Evolutionary conservation across 2,888 invertebrate genomes (phyloP).

Genomic region (Mylabris sibirica): DNA sequence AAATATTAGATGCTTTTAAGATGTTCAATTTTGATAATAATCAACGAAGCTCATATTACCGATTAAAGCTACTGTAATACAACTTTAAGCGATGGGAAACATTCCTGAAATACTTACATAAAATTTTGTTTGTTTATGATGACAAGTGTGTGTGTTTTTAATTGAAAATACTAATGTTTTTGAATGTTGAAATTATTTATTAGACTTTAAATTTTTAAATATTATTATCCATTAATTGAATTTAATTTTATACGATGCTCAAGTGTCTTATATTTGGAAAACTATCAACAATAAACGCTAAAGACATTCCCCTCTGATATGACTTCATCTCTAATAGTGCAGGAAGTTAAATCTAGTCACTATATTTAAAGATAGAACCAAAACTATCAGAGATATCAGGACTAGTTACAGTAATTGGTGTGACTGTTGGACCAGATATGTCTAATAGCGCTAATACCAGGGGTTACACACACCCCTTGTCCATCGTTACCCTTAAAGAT

Average conservation of each 20-base stretch:
- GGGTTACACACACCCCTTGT: constrained; percentile 37
- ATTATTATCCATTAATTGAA: not conserved
- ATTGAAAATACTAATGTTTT: too few species aligned
- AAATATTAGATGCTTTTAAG: constrained; percentile 11
- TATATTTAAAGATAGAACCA: constrained; percentile 14
- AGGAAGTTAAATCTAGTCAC: not conserved
- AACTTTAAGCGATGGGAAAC: not conserved
- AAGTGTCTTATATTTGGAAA: not conserved
- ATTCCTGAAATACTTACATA: not conserved
- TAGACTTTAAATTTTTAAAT: constrained; percentile 21
- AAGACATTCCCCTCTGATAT: not conserved
- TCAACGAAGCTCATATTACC: constrained; percentile 13
- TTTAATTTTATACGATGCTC: not conserved
- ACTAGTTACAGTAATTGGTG: constrained; percentile 54
- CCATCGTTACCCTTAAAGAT: constrained; percentile 27
- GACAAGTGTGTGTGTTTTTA: not conserved
- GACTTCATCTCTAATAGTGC: constrained; percentile 7
- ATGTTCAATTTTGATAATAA: constrained; percentile 13
- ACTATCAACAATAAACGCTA: not conserved
- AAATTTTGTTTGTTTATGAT: constrained; percentile 5
- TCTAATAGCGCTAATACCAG: constrained; percentile 57
- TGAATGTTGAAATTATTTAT: constrained; percentile 33
- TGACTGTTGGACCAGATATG: constrained; percentile 56
- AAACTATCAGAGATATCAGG: constrained; percentile 35
- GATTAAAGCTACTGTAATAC: constrained; percentile 9